These are phyloP conservation scores for Mythimna impura DNA, from an alignment of 2,888 invertebrate species.

Conservation along the genomic window DNA sequence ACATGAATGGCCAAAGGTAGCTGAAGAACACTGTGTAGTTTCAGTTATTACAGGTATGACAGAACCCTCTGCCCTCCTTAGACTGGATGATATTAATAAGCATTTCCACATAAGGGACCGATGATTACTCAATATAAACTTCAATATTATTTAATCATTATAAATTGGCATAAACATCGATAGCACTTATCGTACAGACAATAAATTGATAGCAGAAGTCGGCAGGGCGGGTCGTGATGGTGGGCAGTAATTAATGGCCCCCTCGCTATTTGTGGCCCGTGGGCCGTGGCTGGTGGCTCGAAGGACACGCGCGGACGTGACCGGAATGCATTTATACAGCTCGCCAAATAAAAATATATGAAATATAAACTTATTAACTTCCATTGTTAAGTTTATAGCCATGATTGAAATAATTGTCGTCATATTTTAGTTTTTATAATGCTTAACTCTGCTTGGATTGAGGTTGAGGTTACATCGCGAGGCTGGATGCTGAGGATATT, in stretches of 20 bases:
- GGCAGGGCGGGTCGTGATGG: conserved; percentile 55
- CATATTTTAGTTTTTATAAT: conserved; percentile 21
- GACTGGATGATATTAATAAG: too few relatives aligned
- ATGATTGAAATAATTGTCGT: conserved; percentile 28
- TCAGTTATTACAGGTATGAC: too few relatives aligned
- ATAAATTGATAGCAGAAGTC: conserved; percentile 77
- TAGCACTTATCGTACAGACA: conserved; percentile 69
- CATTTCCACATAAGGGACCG: too few relatives aligned
- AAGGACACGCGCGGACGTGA: conserved; percentile 77
- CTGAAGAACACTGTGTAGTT: too few relatives aligned
- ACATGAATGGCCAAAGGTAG: too few relatives aligned
- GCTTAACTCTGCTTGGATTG: conserved; percentile 17
- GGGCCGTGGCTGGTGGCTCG: conserved; percentile 67
- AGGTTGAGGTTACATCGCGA: background rate
- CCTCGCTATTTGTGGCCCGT: conserved; percentile 74
- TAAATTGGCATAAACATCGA: conserved; percentile 57
- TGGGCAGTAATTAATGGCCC: conserved; percentile 78
- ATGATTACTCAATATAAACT: background rate
- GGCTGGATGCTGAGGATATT: background rate
- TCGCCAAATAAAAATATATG: conserved; percentile 43
- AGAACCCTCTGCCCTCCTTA: too few relatives aligned
- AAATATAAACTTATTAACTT: conserved; percentile 38
- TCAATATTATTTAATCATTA: conserved; percentile 53
- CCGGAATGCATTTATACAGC: conserved; percentile 65
- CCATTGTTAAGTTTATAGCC: conserved; percentile 36